Evolutionary conservation across 2,797 vertebrate species (phyloP), one percentile per base, ranked within the genome.

Genomic region (Coreius guichenoti): DNA sequence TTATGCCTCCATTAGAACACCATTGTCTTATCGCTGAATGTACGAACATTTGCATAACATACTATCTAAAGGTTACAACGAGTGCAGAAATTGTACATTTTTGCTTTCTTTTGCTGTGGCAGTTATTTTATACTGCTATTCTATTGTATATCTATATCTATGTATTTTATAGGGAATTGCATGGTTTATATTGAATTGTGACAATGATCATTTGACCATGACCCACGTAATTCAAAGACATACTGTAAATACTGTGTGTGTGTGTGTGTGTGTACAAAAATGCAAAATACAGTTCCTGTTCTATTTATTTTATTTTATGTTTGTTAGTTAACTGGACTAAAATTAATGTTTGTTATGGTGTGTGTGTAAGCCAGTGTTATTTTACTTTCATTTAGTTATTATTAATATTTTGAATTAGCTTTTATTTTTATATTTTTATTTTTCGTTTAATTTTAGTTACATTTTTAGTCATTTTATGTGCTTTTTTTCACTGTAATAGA

Each of bases 1-100:
- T 87, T 78, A 87, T 69, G 23, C 65, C 11, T 78, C 73, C 47
- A 85, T 87, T 78, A 78, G 78, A 85, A 43, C 11, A 14, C 82
- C 70, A 47, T 84, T 84, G 82, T 87, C 51, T 81, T 84, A 68
- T 36, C 45, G 17, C 51, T 81, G 49, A 16, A 87, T 81, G 73
- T 47, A 73, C 8, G 45, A 23, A 45, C 56, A 77, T 84, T 76
- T 87, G 70, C 86, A 85, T 87, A 51, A 81, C 67, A 84, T 61
- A 70, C 78, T 54, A 29, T 85, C n/a, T 36, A 80, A 76, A 49
- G 45, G 29, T 87, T 81, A 68, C 49, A 11, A 17, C 21, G 8
- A 83, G 80, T 72, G 68, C 70, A n/a, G 58, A 68, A 83, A 73
- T 70, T 58, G 17, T 58, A 43, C 17, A 6, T 69, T 86, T 83